Percentiles rank a stretch among this genome's conserved stretches.
These are phyloP conservation scores for Salmo trutta DNA, from an alignment of 2,797 vertebrate genomes.

Conservation along the genomic window DNA sequence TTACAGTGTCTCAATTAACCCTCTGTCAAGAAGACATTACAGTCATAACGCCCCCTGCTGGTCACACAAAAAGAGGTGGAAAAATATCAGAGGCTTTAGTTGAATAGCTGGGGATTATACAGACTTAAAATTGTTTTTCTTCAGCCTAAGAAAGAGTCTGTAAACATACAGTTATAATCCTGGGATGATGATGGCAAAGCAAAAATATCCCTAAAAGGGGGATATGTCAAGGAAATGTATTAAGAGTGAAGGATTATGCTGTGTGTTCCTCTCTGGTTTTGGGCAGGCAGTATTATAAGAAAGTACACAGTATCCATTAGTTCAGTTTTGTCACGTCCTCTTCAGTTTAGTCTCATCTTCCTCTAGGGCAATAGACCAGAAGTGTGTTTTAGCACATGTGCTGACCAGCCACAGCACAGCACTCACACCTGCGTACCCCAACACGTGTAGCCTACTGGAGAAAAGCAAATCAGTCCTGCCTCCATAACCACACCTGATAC, in stretches of 20 bases:
- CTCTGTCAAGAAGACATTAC: not conserved
- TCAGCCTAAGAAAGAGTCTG: too few species aligned
- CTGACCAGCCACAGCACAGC: not conserved
- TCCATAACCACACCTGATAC: not conserved
- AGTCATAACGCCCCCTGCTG: too few species aligned
- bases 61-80: too few species aligned
- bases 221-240: not conserved
- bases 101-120: too few species aligned
- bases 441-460: not conserved
- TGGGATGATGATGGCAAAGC: not conserved
- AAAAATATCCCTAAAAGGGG: not conserved
- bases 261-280: not conserved
- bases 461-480: not conserved
- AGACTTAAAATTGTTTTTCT: too few species aligned
- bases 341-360: not conserved
- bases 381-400: not conserved
- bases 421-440: conserved; percentile 8
- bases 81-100: too few species aligned
- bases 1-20: not conserved
- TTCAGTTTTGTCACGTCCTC: not conserved
- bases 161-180: not conserved
- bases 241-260: not conserved
- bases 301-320: not conserved
- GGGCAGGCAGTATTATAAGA: not conserved
- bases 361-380: not conserved